Base-by-base conservation (phyloP, 23 tunicate species). In the Styela clava region DNA sequence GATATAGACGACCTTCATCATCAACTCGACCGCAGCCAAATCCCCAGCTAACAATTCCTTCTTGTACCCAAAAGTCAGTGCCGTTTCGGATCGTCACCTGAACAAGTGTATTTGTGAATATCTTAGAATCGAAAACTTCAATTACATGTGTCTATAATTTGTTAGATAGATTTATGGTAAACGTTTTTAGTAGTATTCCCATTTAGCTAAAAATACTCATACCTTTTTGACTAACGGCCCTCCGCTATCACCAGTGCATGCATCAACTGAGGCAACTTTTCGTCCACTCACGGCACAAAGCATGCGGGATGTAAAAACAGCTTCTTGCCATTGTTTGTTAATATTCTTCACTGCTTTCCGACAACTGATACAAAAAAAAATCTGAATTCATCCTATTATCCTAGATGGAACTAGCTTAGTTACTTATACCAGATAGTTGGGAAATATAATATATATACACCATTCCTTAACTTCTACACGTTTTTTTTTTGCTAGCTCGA, bases 141-240 rank as follows among this genome's bases (percentile, higher is more conserved):
- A n/a, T n/a, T n/a, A n/a, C n/a, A n/a, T n/a, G n/a, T n/a, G n/a
- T n/a, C n/a, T n/a, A n/a, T n/a, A n/a, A n/a, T n/a, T n/a, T n/a
- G n/a, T n/a, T n/a, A n/a, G n/a, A n/a, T n/a, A n/a, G n/a, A n/a
- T n/a, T n/a, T n/a, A n/a, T n/a, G n/a, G n/a, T n/a, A n/a, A n/a
- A n/a, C n/a, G n/a, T n/a, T n/a, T n/a, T n/a, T n/a, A n/a, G n/a
- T n/a, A n/a, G n/a, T n/a, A n/a, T n/a, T n/a, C n/a, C n/a, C n/a
- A n/a, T n/a, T n/a, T n/a, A n/a, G n/a, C n/a, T n/a, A n/a, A n/a
- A n/a, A n/a, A n/a, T n/a, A n/a, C n/a, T n/a, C 82, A 84, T 64
- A 79, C 62, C 28, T 85, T 78, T 21, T 79, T 73, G 56, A 79
- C 52, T 31, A 85, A 78, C 21, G 89, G 89, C 3, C 89, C 89